Evolutionary conservation across 2,113 vertebrate species (phyloP).

Genomic region (Triplophysa siluroides): DNA sequence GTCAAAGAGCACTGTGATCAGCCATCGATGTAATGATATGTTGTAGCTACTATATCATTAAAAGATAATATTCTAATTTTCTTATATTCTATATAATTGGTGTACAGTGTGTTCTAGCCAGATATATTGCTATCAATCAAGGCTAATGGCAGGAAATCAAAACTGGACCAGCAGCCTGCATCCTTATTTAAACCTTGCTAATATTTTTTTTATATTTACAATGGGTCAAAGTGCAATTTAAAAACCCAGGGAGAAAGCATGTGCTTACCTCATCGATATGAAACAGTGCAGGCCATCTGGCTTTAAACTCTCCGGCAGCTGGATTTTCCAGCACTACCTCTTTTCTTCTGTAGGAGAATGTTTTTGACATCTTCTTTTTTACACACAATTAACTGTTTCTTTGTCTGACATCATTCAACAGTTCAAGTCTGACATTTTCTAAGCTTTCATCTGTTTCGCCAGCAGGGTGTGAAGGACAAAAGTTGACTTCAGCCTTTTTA

Average conservation of each 20-base stretch:
- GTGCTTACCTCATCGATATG: not conserved
- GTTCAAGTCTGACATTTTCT: constrained; percentile 17
- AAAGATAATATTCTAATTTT: too few relatives aligned
- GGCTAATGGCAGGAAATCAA: constrained; percentile 10
- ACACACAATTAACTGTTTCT: constrained; percentile 17
- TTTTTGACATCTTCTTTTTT: constrained; percentile 39
- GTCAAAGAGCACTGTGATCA: constrained; percentile 22
- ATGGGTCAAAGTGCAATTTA: not conserved
- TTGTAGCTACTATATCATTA: not conserved
- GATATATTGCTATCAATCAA: not conserved
- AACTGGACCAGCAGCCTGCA: constrained; percentile 18
- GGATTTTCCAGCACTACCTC: constrained; percentile 26
- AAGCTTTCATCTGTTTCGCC: constrained; percentile 32
- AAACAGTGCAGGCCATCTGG: constrained; percentile 32
- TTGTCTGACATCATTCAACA: constrained; percentile 39
- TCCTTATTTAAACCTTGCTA: constrained; percentile 2
- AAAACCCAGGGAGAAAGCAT: not conserved
- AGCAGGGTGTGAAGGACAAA: constrained; percentile 29
- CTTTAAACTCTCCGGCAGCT: constrained; percentile 26
- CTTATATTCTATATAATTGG: too few relatives aligned
- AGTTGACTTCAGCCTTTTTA: constrained; percentile 49
- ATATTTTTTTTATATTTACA: not conserved
- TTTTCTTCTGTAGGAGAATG: constrained; percentile 41
- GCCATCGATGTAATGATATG: not conserved
- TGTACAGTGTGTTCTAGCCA: constrained; percentile 14